phyloP scores from a whole-genome alignment of 2,888 invertebrate genomes.

The Yponomeuta cagnagella region DNA sequence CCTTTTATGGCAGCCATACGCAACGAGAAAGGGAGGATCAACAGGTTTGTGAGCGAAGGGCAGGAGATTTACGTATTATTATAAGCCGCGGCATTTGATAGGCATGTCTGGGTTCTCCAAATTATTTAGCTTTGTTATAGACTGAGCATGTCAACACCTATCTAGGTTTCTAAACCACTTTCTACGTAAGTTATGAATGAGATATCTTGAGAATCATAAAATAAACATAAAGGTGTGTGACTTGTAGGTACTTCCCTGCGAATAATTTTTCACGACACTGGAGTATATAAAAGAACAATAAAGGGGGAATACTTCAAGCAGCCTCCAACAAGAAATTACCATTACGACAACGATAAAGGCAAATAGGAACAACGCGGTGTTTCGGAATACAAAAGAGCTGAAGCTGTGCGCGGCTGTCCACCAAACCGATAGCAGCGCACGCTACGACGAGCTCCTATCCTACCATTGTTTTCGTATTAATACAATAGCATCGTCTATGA shows the following conservation, averaged over 20 bases:
- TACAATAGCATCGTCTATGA: slow-evolving; percentile 10
- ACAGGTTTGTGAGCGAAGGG: slow-evolving; percentile 9
- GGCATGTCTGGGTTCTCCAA: neutral
- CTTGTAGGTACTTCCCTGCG: neutral
- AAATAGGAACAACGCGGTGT: slow-evolving; percentile 4
- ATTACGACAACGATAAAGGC: neutral
- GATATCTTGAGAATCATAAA: neutral
- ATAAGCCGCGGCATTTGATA: neutral
- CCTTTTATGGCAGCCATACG: slow-evolving; percentile 11
- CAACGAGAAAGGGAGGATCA: slow-evolving; percentile 1
- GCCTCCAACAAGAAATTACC: neutral
- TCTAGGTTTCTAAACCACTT: no score
- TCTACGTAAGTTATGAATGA: neutral
- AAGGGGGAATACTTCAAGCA: neutral
- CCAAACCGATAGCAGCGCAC: neutral
- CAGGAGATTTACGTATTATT: slow-evolving; percentile 4
- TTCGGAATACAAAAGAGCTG: slow-evolving; percentile 10
- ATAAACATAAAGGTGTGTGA: neutral
- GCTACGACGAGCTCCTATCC: neutral
- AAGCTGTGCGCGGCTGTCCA: neutral
- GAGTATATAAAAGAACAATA: neutral
- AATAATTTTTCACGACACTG: neutral
- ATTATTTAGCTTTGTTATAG: no score
- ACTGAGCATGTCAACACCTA: no score
- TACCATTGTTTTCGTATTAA: slow-evolving; percentile 13